Percentiles rank a stretch among this genome's conserved stretches.
Conservation (phyloP, 2,797 vertebrate genomes). For the Centroberyx gerrardi region DNA sequence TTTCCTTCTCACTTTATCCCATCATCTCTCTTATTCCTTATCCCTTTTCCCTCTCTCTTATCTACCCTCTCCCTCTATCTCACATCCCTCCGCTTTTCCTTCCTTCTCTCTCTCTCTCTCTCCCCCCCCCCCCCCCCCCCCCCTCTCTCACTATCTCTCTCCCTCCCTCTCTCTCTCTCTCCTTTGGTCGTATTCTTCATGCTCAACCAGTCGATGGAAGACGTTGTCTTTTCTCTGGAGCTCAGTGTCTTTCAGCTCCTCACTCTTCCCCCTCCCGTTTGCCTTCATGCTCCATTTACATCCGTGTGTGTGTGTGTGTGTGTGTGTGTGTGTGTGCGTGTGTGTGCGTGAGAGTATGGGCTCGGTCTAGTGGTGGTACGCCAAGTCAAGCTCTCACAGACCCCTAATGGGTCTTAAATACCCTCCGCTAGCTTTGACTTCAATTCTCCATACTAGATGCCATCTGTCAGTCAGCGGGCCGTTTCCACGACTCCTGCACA, state of each 20-base stretch:
- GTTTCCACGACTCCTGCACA: slow-evolving; percentile 30
- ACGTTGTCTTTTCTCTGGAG: slow-evolving; percentile 44
- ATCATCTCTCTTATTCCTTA: neutral
- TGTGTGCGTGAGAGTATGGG: slow-evolving; percentile 41
- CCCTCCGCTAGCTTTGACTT: slow-evolving; percentile 66
- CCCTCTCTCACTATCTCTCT: neutral
- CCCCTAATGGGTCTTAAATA: slow-evolving; percentile 80
- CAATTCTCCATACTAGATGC: slow-evolving; percentile 58
- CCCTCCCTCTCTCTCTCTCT: slow-evolving; percentile 48
- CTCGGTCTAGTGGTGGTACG: slow-evolving; percentile 49
- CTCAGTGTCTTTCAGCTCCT: slow-evolving; percentile 61
- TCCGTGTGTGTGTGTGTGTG: slow-evolving; percentile 39
- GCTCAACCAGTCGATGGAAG: slow-evolving; percentile 29
- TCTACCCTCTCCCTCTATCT: slow-evolving; percentile 17
- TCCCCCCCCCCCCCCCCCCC: neutral
- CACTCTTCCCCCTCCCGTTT: slow-evolving; percentile 62
- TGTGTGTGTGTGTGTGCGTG: slow-evolving; percentile 30
- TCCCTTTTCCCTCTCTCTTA: neutral
- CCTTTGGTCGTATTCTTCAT: slow-evolving; percentile 15
- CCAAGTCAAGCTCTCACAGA: slow-evolving; percentile 73
- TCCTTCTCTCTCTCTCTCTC: slow-evolving; percentile 14
- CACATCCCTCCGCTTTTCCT: slow-evolving; percentile 23
- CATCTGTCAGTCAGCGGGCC: slow-evolving; percentile 74
- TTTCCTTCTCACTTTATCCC: neutral
- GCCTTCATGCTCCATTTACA: slow-evolving; percentile 74